Evolutionary conservation across 1,140 invertebrate species (phyloP).

Genomic region (Coenobita brevimanus): DNA sequence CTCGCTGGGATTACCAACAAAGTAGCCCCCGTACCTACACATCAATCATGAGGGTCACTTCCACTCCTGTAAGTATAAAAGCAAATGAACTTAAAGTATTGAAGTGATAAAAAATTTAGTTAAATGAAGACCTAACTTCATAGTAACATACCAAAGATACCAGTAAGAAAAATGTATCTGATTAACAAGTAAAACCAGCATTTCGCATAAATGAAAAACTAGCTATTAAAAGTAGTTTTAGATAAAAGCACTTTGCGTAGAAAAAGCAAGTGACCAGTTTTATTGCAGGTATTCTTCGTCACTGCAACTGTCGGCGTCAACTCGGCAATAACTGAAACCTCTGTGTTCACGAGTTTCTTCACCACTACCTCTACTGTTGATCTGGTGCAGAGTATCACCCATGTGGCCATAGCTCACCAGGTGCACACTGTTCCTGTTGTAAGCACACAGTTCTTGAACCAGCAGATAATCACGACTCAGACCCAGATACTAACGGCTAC

Average conservation of each 20-base stretch:
- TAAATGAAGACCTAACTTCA: too few relatives aligned
- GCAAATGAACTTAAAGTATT: too few relatives aligned
- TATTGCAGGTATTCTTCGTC: neutral
- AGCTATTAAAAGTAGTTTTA: neutral
- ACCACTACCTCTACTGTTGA: neutral
- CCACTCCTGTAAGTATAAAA: neutral
- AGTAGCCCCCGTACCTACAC: neutral
- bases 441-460: too few relatives aligned
- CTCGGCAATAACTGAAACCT: neutral
- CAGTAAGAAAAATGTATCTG: too few relatives aligned
- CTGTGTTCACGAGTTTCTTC: neutral
- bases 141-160: too few relatives aligned
- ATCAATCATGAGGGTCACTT: conserved; percentile 17
- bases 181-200: too few relatives aligned
- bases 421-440: too few relatives aligned
- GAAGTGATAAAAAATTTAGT: too few relatives aligned
- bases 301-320: neutral
- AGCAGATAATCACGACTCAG: too few relatives aligned
- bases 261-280: neutral
- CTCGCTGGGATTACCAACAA: neutral
- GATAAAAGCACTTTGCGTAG: too few relatives aligned
- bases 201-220: too few relatives aligned
- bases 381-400: neutral
- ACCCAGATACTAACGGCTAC: too few relatives aligned
- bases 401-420: neutral